phyloP scores from a whole-genome alignment of 2,888 invertebrate species.

The Apodemia mormo region DNA sequence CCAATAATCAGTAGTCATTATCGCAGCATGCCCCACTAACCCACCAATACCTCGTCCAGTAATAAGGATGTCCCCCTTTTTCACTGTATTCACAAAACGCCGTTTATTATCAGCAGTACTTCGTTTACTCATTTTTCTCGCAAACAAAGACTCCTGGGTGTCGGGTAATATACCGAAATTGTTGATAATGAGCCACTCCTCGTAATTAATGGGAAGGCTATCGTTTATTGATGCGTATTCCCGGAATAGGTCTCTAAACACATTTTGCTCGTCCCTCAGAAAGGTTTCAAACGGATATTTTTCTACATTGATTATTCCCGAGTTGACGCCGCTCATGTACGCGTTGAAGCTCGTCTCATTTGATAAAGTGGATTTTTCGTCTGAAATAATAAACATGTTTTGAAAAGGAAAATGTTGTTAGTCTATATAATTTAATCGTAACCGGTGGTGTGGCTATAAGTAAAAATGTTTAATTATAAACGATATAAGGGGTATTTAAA shows the following conservation, averaged over 20 bases:
- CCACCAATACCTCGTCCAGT: constrained; percentile 48
- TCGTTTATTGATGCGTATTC: constrained; percentile 48
- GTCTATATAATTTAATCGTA: neutral
- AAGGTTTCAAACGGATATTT: constrained; percentile 58
- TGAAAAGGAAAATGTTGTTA: constrained; percentile 1
- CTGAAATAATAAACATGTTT: constrained; percentile 42
- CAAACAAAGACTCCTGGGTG: constrained; percentile 55
- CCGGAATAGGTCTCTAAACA: constrained; percentile 53
- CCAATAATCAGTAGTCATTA: constrained; percentile 55
- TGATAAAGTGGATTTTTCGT: constrained; percentile 37
- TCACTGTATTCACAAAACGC: constrained; percentile 52
- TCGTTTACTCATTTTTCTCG: constrained; percentile 53
- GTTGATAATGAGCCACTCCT: constrained; percentile 61
- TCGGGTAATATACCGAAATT: constrained; percentile 58
- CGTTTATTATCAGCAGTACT: constrained; percentile 54
- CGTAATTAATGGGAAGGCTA: constrained; percentile 51
- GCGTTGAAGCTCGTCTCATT: constrained; percentile 46
- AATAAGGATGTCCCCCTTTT: constrained; percentile 55
- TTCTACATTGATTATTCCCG: constrained; percentile 61
- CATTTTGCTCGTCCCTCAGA: constrained; percentile 51
- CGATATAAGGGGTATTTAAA: too few relatives aligned
- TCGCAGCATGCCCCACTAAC: constrained; percentile 55
- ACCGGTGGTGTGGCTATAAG: neutral
- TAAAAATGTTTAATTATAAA: too few relatives aligned
- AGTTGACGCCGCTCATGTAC: constrained; percentile 51